Evolutionary conservation across 2,797 vertebrate genomes (phyloP), one percentile per base, ranked within the genome.

Genomic region (Poeciliopsis paucimaculata): DNA sequence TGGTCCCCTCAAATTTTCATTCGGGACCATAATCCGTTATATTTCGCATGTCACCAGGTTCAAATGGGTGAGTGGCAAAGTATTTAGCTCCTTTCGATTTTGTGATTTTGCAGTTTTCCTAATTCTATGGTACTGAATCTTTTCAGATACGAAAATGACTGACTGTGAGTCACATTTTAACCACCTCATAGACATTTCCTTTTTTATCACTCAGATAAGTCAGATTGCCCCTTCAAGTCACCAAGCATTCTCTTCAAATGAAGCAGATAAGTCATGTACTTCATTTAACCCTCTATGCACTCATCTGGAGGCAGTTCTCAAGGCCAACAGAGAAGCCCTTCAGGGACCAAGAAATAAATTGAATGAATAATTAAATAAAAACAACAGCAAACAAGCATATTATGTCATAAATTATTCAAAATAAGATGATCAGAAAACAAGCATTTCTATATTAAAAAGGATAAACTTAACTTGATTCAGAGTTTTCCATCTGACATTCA

Each of bases 201-300:
- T 15, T 60, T 60, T 28, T 15, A 15, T 60, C 12, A 60, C 57
- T 15, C 5, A 64, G 34, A 68, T 3, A 23, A 26, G 10, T 41
- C 20, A 68, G 10, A 39, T 36, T 39, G 34, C 5, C 34, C 15
- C 34, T 66, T 66, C 4, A 36, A 68, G 36, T 68, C 64, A 39
- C 64, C 64, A 68, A 5, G 20, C 64, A 39, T 39, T 41, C 64
- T 39, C 34, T 66, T 66, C 64, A 68, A 68, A 68, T 68, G 64
- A 68, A 68, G 64, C 36, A 12, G 36, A 68, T 12, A 41, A 41
- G 64, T 26, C 20, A 68, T 41, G 39, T 26, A 31, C 10, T 41
- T 68, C 36, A 41, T 68, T 41, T 68, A 41, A 41, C 36, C 36
- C 2, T 68, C 36, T 68, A 41, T 20, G 26, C 20, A 6, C 3